phyloP scores from a whole-genome alignment of 2,113 vertebrate genomes.

The Pteruthius melanotis region DNA sequence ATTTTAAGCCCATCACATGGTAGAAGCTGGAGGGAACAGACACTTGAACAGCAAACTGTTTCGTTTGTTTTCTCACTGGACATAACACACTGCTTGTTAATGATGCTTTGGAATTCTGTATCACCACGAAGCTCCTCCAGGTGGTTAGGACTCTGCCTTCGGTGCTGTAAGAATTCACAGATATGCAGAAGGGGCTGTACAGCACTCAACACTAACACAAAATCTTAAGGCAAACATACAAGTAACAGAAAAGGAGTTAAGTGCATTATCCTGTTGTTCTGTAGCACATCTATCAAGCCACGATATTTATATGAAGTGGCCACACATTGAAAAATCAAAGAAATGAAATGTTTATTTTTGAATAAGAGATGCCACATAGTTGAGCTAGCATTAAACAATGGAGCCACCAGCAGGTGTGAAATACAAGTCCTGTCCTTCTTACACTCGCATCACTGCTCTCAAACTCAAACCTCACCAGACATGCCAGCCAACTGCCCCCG shows the following conservation, averaged over 20 bases:
- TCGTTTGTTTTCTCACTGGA: background rate
- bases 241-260: background rate
- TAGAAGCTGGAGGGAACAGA: background rate
- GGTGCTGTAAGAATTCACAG: background rate
- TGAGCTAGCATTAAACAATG: background rate
- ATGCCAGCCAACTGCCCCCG: background rate
- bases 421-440: background rate
- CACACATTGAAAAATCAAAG: background rate
- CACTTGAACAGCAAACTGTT: background rate
- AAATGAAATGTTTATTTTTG: background rate
- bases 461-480: background rate
- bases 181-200: background rate
- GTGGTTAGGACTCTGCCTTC: background rate
- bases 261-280: background rate
- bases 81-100: background rate
- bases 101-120: background rate
- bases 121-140: background rate
- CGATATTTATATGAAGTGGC: background rate
- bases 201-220: background rate
- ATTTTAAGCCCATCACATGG: background rate
- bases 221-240: background rate
- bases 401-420: background rate
- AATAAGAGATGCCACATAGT: background rate
- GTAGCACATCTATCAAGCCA: accelerated
- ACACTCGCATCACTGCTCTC: background rate